A percentile compares a stretch with the other conserved stretches of the same genome.
These are phyloP conservation scores for Cyprinodon brontotheroides DNA, from an alignment of 2,113 vertebrate genomes.

Conservation along the genomic window DNA sequence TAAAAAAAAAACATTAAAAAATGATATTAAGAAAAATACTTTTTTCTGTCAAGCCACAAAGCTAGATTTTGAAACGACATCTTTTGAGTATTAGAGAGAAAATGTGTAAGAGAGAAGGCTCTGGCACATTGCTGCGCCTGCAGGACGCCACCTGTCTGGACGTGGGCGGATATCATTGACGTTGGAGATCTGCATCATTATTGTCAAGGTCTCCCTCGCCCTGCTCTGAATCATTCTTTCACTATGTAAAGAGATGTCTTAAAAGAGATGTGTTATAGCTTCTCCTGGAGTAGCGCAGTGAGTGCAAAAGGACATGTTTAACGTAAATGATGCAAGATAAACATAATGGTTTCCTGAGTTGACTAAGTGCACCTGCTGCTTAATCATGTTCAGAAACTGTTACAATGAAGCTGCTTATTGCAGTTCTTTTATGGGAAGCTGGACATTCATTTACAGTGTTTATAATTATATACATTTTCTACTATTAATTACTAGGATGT, in stretches of 20 bases:
- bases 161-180: slow-evolving; percentile 59
- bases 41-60: slow-evolving; percentile 15
- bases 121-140: slow-evolving; percentile 50
- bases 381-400: not conserved
- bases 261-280: slow-evolving; percentile 9
- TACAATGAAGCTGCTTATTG: not conserved
- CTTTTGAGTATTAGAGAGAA: slow-evolving; percentile 35
- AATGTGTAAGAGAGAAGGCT: slow-evolving; percentile 43
- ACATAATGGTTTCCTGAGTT: not conserved
- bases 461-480: not conserved
- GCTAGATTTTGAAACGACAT: slow-evolving; percentile 18
- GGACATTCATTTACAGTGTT: not conserved
- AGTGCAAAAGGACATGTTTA: slow-evolving; percentile 1
- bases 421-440: not conserved
- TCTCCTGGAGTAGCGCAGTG: slow-evolving; percentile 14
- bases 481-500: not conserved
- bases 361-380: slow-evolving; percentile 6
- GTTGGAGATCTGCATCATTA: slow-evolving; percentile 43
- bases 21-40: slow-evolving; percentile 1
- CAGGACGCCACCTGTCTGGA: slow-evolving; percentile 65
- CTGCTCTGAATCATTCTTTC: slow-evolving; percentile 47
- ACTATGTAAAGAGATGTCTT: slow-evolving; percentile 38
- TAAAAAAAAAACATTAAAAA: slow-evolving; percentile 13
- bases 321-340: not conserved
- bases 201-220: slow-evolving; percentile 49